Evolutionary conservation across 2,888 invertebrate genomes (phyloP).

Genomic region (Pyrgus malvae): DNA sequence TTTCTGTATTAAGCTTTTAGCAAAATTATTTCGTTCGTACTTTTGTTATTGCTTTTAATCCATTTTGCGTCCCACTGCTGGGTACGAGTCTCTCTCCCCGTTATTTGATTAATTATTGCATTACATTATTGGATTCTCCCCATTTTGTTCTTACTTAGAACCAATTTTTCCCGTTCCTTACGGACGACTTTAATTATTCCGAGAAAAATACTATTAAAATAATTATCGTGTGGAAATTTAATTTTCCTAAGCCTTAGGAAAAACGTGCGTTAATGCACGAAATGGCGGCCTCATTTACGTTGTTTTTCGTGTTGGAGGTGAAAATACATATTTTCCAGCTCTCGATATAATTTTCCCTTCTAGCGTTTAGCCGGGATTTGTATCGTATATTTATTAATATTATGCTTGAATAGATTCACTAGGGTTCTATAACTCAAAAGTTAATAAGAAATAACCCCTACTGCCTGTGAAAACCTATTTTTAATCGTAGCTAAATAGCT

Average conservation of each 20-base stretch:
- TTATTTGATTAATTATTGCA: too few relatives aligned
- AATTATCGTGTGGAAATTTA: constrained; percentile 4
- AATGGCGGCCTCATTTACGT: constrained; percentile 13
- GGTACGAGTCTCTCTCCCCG: too few relatives aligned
- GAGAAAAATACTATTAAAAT: constrained; percentile 10
- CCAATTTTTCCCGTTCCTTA: neutral
- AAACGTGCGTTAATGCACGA: constrained; percentile 8
- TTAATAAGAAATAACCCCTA: too few relatives aligned
- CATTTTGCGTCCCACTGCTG: too few relatives aligned
- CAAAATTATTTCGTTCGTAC: too few relatives aligned
- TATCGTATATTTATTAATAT: constrained; percentile 56
- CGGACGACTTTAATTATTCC: neutral
- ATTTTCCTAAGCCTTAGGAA: constrained; percentile 3
- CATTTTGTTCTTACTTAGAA: too few relatives aligned
- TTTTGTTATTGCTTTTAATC: too few relatives aligned
- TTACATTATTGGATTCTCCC: too few relatives aligned
- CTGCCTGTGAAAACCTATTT: too few relatives aligned
- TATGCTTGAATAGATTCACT: constrained; percentile 49
- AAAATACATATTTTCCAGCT: constrained; percentile 25
- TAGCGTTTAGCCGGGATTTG: constrained; percentile 42
- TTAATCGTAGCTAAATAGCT: too few relatives aligned
- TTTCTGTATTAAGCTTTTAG: too few relatives aligned
- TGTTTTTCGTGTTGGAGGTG: constrained; percentile 2
- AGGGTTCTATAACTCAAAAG: too few relatives aligned
- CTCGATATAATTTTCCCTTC: constrained; percentile 32